Conservation (phyloP, 1,140 invertebrate genomes). For the Hormaphis cornu region DNA sequence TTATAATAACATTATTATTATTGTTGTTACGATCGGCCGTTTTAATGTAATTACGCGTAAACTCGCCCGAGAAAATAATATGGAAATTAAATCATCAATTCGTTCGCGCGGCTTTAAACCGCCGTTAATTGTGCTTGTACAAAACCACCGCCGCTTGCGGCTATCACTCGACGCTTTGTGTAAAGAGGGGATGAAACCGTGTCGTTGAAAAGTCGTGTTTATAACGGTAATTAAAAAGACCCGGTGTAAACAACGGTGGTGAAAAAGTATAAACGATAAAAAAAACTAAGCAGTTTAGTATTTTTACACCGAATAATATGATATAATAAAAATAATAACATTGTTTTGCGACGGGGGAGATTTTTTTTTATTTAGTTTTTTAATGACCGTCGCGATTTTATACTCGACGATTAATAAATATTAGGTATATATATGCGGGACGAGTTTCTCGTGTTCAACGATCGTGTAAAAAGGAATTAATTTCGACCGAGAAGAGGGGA, state of each 20-base stretch:
- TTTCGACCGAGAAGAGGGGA: background rate
- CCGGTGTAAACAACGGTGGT: constrained; percentile 1
- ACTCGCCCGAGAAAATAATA: background rate
- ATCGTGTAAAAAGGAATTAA: constrained; percentile 23
- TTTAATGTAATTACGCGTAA: background rate
- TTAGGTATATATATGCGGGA: too few relatives aligned
- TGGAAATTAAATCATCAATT: constrained; percentile 19
- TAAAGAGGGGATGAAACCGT: background rate
- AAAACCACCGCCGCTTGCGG: background rate
- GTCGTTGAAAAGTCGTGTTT: constrained; percentile 3
- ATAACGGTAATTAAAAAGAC: constrained; percentile 24
- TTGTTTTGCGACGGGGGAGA: constrained; percentile 12
- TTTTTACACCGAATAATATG: constrained; percentile 7
- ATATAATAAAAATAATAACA: background rate
- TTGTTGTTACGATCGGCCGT: too few relatives aligned
- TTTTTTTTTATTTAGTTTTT: constrained; percentile 9
- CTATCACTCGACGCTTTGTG: background rate
- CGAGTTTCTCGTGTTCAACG: constrained; percentile 1
- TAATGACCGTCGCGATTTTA: constrained; percentile 16
- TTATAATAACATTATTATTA: too few relatives aligned
- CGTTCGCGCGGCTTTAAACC: background rate
- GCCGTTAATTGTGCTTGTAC: constrained; percentile 26
- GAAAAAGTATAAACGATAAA: constrained; percentile 2
- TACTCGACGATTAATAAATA: constrained; percentile 23
- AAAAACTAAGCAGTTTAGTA: background rate